Base-by-base conservation (phyloP, 2,797 vertebrate genomes). In the Platyrinchus mystaceus region DNA sequence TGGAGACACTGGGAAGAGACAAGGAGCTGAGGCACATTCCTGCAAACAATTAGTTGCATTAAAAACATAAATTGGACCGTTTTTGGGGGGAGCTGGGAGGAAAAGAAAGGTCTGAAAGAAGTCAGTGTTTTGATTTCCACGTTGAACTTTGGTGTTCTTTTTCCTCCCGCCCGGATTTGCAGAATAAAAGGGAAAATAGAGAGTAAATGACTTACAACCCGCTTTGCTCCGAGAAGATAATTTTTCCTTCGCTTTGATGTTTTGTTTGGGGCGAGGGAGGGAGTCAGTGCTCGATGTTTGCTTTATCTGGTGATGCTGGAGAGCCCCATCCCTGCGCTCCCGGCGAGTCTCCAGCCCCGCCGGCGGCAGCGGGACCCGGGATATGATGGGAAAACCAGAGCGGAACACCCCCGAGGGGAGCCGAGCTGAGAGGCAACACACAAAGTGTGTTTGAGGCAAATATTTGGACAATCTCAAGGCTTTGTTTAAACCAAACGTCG, bases 381-480 rank as follows among this genome's bases (percentile, higher is more conserved):
- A 15, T 44, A 32, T 46, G 73, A 67, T 60, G 70, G 75, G 36
- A 16, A 92, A 70, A 52, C 7, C 10, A 5, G 41, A 63, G 44
- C 2, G 7, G 55, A 85, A 32, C 78, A 24, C 7, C 50, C 80
- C 80, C 11, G 28, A 71, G 80, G 73, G 73, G 79, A 82, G 89
- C 71, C 2, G 19, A 84, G 90, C 91, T 2, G 89, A 90, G 84
- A 93, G 91, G 88, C 79, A 67, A 77, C 88, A 80, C 84, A 66
- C 56, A 0, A 10, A 83, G 77, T 10, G 55, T 93, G 82, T 94
- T 94, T 81, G 93, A 94, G 85, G 87, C 95, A 97, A 96, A 96
- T 96, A 96, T 97, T 97, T 96, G 93, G 95, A 95, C 94, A 94
- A 85, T 91, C 84, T 94, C 43, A n/a, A 87, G 91, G 85, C 92